Evolutionary conservation across 35 echinoderm and acorn worm species (phyloP), one percentile per base, ranked within the genome.

Genomic region (Ptychodera flava): DNA sequence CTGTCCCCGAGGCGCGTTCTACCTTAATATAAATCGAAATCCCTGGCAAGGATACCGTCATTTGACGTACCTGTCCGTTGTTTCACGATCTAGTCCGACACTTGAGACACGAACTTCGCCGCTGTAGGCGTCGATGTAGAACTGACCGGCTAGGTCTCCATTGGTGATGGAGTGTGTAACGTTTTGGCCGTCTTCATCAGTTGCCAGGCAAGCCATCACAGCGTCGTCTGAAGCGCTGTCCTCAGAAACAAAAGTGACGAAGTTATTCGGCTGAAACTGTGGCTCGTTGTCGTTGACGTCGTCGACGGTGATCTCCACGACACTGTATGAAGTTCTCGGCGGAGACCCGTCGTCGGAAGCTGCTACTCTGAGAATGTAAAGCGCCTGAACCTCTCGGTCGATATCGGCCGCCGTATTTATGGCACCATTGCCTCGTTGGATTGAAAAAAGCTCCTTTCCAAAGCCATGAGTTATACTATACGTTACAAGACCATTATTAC

Each of bases 401-500:
- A 99, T 94, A 15, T 80, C 84, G 16, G 33, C 91, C 84, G 33
- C 80, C 32, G 90, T 90, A 34, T 78, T 86, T 1, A 99, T 88
- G 16, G 86, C 37, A 36, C 96, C 96, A 86, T 33, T 88, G 1
- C 35, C 36, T 16, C 78, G 31, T 27, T 94, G 35, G 15, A 99
- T 99, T 1, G 85, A 79, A 78, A 99, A 99, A 77, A 87, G 85
- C 30, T 92, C 75, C 16, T 80, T 85, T 16, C 81, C 77, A 35
- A 92, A 94, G 16, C 96, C 96, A 84, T 38, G 80, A 36, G 80
- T 64, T 31, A 99, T 99, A 75, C 78, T 86, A 80, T 94, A 99
- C 0, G 91, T 78, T 16, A 99, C 91, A 36, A 85, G 0, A 33
- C 92, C 96, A 88, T 99, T 99, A 30, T 84, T 88, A 31, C 96